phyloP scores from a whole-genome alignment of 2,797 vertebrate genomes.

The Pseudomugil tenellus region DNA sequence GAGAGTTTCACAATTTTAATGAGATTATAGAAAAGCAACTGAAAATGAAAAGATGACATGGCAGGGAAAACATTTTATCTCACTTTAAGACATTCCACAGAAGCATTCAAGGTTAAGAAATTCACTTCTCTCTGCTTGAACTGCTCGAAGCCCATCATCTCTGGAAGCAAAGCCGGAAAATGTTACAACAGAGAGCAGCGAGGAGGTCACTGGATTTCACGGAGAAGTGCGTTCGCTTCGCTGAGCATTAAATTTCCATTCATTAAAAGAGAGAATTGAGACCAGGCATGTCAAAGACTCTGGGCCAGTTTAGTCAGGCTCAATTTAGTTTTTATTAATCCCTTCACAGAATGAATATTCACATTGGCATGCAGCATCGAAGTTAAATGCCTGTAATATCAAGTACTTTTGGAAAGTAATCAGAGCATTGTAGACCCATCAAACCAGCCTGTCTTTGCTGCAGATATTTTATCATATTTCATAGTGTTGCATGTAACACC shows the following conservation, averaged over 20 bases:
- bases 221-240: constrained; percentile 40
- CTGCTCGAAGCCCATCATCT: constrained; percentile 42
- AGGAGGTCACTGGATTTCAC: constrained; percentile 63
- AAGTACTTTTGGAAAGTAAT: constrained; percentile 4
- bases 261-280: constrained; percentile 50
- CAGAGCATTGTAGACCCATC: background rate
- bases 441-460: background rate
- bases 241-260: constrained; percentile 65
- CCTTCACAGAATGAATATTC: constrained; percentile 58
- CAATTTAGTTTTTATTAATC: constrained; percentile 60
- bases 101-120: constrained; percentile 56
- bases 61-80: constrained; percentile 1
- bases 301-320: constrained; percentile 64
- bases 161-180: constrained; percentile 38
- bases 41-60: constrained; percentile 10
- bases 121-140: constrained; percentile 28
- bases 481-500: background rate
- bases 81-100: background rate
- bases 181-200: constrained; percentile 20
- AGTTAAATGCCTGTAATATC: constrained; percentile 24
- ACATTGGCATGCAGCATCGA: constrained; percentile 19
- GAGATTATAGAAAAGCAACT: background rate
- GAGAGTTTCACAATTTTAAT: background rate
- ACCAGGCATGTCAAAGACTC: constrained; percentile 55
- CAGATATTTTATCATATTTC: background rate